Conservation (phyloP, 2,888 invertebrate genomes). For the Euproctis similis region DNA sequence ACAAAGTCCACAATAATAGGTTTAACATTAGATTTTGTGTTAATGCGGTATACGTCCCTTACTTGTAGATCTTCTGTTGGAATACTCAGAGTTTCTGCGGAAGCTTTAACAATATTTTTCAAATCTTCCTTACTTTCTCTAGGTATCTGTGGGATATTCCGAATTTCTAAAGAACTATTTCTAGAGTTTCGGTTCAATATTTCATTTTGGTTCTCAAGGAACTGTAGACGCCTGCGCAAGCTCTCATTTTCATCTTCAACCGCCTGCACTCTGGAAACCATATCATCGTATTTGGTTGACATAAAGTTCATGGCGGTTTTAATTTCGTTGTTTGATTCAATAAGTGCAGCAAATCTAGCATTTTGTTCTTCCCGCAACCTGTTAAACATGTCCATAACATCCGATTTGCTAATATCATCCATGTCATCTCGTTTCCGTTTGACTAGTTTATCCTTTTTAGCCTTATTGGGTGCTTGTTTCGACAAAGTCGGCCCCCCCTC, state of each 20-base stretch:
- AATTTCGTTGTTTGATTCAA: not conserved
- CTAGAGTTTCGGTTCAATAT: not conserved
- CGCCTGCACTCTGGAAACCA: not conserved
- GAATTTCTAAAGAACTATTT: no score
- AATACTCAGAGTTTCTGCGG: not conserved
- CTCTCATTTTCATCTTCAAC: no score
- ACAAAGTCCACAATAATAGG: not conserved
- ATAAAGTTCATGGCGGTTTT: not conserved
- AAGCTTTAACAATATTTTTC: not conserved
- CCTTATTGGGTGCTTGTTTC: not conserved
- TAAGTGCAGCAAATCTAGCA: not conserved
- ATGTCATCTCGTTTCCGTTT: not conserved
- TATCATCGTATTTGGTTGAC: not conserved
- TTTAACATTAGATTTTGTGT: constrained; percentile 1
- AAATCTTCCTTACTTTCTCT: no score
- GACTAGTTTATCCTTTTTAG: not conserved
- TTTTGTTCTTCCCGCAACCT: not conserved
- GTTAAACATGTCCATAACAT: not conserved
- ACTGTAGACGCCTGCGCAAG: no score
- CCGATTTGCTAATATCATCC: not conserved
- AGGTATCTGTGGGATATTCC: not conserved
- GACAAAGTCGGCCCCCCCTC: not conserved
- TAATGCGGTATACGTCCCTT: no score
- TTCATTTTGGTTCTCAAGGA: not conserved
- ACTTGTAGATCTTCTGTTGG: no score